Evolutionary conservation across 1,140 invertebrate species (phyloP), one percentile per base, ranked within the genome.

Genomic region (Drosophila watanabei): DNA sequence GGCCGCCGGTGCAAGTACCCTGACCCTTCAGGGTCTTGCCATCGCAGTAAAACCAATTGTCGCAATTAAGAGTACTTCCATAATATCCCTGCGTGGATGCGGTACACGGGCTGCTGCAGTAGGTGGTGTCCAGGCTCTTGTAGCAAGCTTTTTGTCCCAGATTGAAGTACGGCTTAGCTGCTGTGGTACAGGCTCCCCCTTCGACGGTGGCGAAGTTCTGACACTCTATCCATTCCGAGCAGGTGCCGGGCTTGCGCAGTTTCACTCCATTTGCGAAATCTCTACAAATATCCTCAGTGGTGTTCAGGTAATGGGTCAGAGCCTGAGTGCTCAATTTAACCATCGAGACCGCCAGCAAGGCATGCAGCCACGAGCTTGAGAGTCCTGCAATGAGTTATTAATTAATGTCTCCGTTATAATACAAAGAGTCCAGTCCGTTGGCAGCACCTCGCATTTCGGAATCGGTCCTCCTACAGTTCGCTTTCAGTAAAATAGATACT

Each of bases 31-130:
- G 0, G 0, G 9, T 32, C 13, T 58, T 41, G 41, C 64, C 64
- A 3, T 90, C 57, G 46, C 91, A 92, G n/a, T 61, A 83, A 24
- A 77, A 79, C 88, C 88, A 91, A 18, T 72, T 70, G 7, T 35
- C 51, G 39, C 89, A 91, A 28, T 91, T 89, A 0, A 58, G 28
- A 2, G 57, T 54, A 18, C 70, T 79, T 0, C 71, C 73, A 1
- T 75, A 16, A 24, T 88, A 91, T 0, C 82, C 88, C 0, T 41
- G 14, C 2, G 73, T 72, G 8, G 59, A 49, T 0, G 58, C 11
- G 5, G 18, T 51, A 16, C 76, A 82, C 0, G 71, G 71, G 1
- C 35, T 9, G 5, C n/a, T 16, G 48, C 88, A 91, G 48, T 91
- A 91, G 0, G 33, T 49, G 32, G 16, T n/a, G 8, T 84, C 80